Evolutionary conservation across 2,888 invertebrate species (phyloP), one percentile per base, ranked within the genome.

Genomic region (Mythimna impura): DNA sequence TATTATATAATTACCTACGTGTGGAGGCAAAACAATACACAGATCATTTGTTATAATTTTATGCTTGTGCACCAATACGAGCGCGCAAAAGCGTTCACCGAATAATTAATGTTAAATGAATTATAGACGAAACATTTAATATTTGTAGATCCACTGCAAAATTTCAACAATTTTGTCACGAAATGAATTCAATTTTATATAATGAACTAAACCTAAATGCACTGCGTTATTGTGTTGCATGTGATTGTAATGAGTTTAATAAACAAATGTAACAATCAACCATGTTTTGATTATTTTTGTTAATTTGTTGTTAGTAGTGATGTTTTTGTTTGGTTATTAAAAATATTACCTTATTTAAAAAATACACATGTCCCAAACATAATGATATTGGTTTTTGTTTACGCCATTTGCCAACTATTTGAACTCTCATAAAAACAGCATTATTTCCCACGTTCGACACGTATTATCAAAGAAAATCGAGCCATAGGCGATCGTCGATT

Each of bases 31-130:
- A 84, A 84, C 76, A 78, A 76, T 66, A 62, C 72, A 77, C 84
- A 80, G 79, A 80, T 76, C 73, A 84, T 77, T 85, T 73, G 64
- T 71, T 79, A 61, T 68, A 70, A 76, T 78, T 76, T 66, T 78
- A 75, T 78, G 74, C 64, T 57, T 63, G 57, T 74, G 66, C 68
- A 65, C 80, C 71, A 81, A 74, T 74, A 71, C 63, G 62, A 50
- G 55, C 73, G 70, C 66, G 63, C 64, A 75, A 80, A 78, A 78
- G 71, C 75, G 62, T 76, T 73, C 72, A 69, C 70, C 25, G 73
- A 81, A 80, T 84, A 76, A 86, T 84, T 75, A 86, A 78, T 68
- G 71, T 47, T 66, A 79, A 82, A 84, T 85, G 36, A 82, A 77
- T 80, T 77, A 84, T 78, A 72, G 63, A 70, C 72, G 66, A 68